These are phyloP conservation scores for Vimba vimba DNA, from an alignment of 2,113 vertebrate genomes.

Conservation along the genomic window DNA sequence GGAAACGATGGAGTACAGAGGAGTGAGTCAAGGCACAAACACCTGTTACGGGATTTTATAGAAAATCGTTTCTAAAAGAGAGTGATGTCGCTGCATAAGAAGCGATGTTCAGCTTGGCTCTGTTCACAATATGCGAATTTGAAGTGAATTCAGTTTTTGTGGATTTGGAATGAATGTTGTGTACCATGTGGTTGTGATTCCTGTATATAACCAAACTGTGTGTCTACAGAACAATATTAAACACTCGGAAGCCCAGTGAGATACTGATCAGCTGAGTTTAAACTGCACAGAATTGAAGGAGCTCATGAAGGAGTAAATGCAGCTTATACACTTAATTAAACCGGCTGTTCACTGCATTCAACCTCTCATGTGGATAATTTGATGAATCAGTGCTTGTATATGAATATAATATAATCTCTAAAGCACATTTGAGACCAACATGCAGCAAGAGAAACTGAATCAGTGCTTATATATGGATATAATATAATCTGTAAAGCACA, in stretches of 20 bases:
- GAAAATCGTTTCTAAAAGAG: background rate
- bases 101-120: background rate
- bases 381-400: background rate
- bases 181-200: background rate
- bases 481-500: background rate
- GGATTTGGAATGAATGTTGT: background rate
- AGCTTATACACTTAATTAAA: background rate
- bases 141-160: background rate
- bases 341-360: background rate
- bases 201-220: background rate
- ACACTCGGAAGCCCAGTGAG: background rate
- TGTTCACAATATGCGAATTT: background rate
- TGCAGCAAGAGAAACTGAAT: background rate
- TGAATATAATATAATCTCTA: background rate
- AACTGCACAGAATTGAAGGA: background rate
- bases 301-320: background rate
- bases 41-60: background rate
- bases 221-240: background rate
- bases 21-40: background rate
- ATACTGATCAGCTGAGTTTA: conserved; percentile 5
- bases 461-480: background rate
- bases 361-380: background rate
- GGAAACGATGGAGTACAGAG: background rate
- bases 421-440: background rate
- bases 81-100: background rate